These are phyloP conservation scores for Monochamus alternatus DNA, from an alignment of 2,888 invertebrate species.

Conservation along the genomic window DNA sequence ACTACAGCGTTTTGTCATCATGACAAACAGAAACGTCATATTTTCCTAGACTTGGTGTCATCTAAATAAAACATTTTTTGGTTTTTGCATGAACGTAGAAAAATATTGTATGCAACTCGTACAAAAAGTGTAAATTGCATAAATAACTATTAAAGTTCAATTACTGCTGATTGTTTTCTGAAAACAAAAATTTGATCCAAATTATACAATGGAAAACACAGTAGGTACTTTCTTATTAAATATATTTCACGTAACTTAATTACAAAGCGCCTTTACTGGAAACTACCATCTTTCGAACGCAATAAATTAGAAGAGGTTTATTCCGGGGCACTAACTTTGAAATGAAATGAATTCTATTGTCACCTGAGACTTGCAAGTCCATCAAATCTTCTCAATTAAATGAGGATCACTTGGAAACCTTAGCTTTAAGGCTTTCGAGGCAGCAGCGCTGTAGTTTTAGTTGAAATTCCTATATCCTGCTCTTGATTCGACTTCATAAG, in stretches of 20 bases:
- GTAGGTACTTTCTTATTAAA: background rate
- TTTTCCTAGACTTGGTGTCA: too few species aligned
- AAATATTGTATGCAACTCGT: too few species aligned
- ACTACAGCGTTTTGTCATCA: too few species aligned
- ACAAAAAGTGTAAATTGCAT: too few species aligned
- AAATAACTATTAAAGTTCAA: too few species aligned
- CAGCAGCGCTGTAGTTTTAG: slow-evolving; percentile 29
- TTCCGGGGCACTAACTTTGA: slow-evolving; percentile 37
- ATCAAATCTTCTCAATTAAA: slow-evolving; percentile 52
- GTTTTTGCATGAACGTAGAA: too few species aligned
- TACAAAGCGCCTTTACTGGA: slow-evolving; percentile 4
- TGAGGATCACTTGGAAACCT: slow-evolving; percentile 41
- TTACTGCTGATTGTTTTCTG: too few species aligned
- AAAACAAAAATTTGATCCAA: too few species aligned
- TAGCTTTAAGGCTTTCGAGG: slow-evolving; percentile 35
- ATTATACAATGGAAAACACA: background rate
- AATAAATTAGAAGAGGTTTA: slow-evolving; percentile 38
- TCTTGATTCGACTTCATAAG: slow-evolving; percentile 48
- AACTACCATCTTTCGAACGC: slow-evolving; percentile 18
- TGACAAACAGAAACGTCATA: too few species aligned
- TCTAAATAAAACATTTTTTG: too few species aligned
- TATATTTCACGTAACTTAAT: background rate
- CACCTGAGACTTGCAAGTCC: slow-evolving; percentile 47
- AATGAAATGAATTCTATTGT: slow-evolving; percentile 46
- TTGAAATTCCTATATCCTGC: slow-evolving; percentile 40